A percentile compares a stretch with the other conserved stretches of the same genome.
Evolutionary conservation across 2,888 invertebrate genomes (phyloP).

Genomic region (Cephus nigrinus): DNA sequence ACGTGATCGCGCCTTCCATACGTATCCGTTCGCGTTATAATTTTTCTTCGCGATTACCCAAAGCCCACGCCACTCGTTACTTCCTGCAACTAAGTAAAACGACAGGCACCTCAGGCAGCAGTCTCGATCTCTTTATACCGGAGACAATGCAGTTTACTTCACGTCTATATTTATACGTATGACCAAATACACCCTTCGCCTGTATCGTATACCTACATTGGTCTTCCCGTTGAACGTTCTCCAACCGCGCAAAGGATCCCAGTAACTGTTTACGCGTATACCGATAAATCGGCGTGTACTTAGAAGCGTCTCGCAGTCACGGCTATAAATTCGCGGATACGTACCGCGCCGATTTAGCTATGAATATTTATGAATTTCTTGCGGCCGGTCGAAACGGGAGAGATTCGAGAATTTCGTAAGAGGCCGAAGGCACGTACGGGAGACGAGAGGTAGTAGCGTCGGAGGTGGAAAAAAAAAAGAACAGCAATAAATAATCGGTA

Average conservation of each 20-base stretch:
- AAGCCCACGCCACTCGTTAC: neutral
- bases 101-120: neutral
- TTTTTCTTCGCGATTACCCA: conserved; percentile 21
- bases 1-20: conserved; percentile 25
- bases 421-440: neutral
- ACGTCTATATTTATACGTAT: neutral
- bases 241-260: neutral
- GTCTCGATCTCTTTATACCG: neutral
- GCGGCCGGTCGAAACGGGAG: conserved; percentile 9
- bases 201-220: neutral
- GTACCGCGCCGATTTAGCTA: conserved; percentile 36
- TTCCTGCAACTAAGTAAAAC: neutral
- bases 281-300: conserved; percentile 23
- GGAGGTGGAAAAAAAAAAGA: neutral
- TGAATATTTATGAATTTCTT: conserved; percentile 49
- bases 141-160: neutral
- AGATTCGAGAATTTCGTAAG: conserved; percentile 33
- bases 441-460: neutral
- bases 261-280: neutral
- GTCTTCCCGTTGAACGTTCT: neutral
- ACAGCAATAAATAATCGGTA: neutral
- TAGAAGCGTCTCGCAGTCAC: conserved; percentile 48
- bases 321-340: conserved; percentile 38
- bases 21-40: conserved; percentile 18
- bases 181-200: neutral